Percentiles rank a stretch among this genome's conserved stretches.
These are phyloP conservation scores for Rhinichthys osculus DNA, from an alignment of 2,797 vertebrate genomes.

Conservation along the genomic window DNA sequence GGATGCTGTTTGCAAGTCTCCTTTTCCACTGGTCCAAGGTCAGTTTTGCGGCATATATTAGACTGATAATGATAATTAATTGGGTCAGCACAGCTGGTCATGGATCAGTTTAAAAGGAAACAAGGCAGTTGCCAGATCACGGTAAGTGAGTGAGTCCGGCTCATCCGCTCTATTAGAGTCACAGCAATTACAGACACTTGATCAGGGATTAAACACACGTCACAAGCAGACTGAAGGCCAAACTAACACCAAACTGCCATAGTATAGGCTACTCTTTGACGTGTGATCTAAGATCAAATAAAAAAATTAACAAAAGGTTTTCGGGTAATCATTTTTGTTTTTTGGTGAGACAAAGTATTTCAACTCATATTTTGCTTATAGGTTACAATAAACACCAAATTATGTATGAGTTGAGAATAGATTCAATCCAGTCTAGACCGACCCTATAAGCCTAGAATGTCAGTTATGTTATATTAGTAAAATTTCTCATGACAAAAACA, in stretches of 20 bases:
- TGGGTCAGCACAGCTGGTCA: slow-evolving; percentile 6
- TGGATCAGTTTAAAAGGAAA: slow-evolving; percentile 28
- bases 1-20: slow-evolving; percentile 22
- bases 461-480: background rate
- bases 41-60: slow-evolving; percentile 6
- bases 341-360: background rate
- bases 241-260: slow-evolving; percentile 39
- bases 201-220: slow-evolving; percentile 53
- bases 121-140: slow-evolving; percentile 2
- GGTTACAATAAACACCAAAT: background rate
- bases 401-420: background rate
- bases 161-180: slow-evolving; percentile 36
- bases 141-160: slow-evolving; percentile 22
- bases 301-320: background rate
- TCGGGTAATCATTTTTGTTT: background rate
- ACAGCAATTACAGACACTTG: slow-evolving; percentile 46
- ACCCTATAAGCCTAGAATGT: background rate
- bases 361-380: background rate
- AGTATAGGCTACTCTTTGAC: slow-evolving; percentile 58
- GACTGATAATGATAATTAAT: slow-evolving; percentile 1
- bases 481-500: background rate
- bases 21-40: slow-evolving; percentile 12
- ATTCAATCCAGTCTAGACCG: background rate
- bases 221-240: slow-evolving; percentile 40
- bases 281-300: background rate